A percentile compares a stretch with the other conserved stretches of the same genome.
These are phyloP conservation scores for Atractosteus spatula DNA, from an alignment of 2,113 vertebrate genomes.

Conservation along the genomic window DNA sequence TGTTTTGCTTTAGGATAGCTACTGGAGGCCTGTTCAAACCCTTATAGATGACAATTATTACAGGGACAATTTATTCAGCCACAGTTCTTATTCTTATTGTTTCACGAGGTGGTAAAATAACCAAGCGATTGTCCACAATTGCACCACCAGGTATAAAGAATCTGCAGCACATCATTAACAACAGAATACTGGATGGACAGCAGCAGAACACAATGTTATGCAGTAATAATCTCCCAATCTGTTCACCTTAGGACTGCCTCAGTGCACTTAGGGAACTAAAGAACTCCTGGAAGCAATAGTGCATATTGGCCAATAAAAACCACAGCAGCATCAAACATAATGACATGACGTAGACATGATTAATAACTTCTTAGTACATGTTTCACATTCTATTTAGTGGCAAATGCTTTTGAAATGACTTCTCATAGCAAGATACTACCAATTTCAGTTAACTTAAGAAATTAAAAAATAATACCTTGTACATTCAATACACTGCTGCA, in stretches of 20 bases:
- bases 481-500: constrained; percentile 51
- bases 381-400: constrained; percentile 70
- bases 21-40: constrained; percentile 10
- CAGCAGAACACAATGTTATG: constrained; percentile 11
- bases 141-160: constrained; percentile 27
- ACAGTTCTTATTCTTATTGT: background rate
- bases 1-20: constrained; percentile 1
- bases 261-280: constrained; percentile 81
- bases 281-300: constrained; percentile 78
- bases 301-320: constrained; percentile 67
- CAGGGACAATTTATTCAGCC: background rate
- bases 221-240: background rate
- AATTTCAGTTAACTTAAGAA: constrained; percentile 27
- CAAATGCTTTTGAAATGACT: constrained; percentile 29
- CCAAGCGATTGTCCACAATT: background rate
- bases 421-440: constrained; percentile 21
- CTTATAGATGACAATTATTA: background rate
- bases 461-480: constrained; percentile 28
- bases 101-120: background rate
- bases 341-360: constrained; percentile 67
- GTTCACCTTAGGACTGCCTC: constrained; percentile 47
- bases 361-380: constrained; percentile 61
- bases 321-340: constrained; percentile 80
- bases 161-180: constrained; percentile 14
- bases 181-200: constrained; percentile 19